Conservation (phyloP, 2,113 vertebrate species). For the Apistogramma diplotaenia region DNA sequence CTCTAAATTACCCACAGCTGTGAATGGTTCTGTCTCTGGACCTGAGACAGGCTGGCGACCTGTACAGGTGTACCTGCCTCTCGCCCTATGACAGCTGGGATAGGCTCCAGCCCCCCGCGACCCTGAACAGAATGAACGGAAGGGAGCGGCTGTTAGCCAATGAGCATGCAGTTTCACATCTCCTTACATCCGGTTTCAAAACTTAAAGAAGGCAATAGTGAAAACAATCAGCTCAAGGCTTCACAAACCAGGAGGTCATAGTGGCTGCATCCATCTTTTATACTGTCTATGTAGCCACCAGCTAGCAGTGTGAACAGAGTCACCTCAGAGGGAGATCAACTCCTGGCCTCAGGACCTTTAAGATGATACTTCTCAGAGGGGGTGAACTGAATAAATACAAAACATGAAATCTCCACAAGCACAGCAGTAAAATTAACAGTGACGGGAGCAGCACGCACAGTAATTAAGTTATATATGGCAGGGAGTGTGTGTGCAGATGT, state of each 20-base stretch:
- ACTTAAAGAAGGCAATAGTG: not conserved
- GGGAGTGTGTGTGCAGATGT: conserved; percentile 3
- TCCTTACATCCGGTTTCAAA: not conserved
- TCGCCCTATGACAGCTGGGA: too few species aligned
- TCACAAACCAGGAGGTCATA: not conserved
- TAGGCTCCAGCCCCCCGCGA: too few species aligned
- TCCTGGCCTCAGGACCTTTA: not conserved
- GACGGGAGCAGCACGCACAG: not conserved
- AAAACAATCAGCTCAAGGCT: not conserved
- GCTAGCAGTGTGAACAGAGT: not conserved
- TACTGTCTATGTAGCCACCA: not conserved
- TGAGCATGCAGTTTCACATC: too few species aligned
- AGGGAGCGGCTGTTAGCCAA: not conserved
- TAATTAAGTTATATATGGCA: not conserved
- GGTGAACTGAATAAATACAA: too few species aligned
- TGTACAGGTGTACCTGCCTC: too few species aligned
- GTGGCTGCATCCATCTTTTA: not conserved
- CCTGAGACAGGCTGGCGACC: too few species aligned
- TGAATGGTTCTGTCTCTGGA: too few species aligned
- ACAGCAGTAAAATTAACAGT: not conserved
- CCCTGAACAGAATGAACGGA: too few species aligned
- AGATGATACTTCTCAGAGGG: not conserved
- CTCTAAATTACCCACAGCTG: too few species aligned
- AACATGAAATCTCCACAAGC: not conserved
- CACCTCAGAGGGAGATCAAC: not conserved